phyloP scores from a whole-genome alignment of 2,113 vertebrate genomes.

The Anolis sagrei region DNA sequence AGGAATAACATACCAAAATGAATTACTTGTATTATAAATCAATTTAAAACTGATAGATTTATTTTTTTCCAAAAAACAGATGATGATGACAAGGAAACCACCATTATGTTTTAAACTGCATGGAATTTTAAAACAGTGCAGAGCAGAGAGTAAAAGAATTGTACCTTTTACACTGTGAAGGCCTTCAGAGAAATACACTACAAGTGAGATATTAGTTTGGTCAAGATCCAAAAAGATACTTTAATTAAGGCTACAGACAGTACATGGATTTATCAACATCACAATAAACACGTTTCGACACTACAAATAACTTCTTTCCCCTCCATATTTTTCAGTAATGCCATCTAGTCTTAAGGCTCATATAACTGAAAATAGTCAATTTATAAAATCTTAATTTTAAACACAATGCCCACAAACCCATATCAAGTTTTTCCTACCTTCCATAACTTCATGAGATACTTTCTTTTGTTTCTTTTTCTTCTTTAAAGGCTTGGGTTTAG shows the following conservation, averaged over 20 bases:
- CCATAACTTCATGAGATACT: slow-evolving; percentile 72
- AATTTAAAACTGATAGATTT: background rate
- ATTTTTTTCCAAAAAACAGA: no score
- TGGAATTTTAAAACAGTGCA: background rate
- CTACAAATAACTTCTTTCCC: no score
- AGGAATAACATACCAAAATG: background rate
- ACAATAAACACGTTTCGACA: no score
- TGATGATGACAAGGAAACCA: background rate
- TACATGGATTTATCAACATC: background rate
- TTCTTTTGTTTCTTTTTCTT: slow-evolving; percentile 66
- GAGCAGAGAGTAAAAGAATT: no score
- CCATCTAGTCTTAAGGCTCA: background rate
- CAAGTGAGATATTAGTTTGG: background rate
- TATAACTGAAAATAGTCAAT: background rate
- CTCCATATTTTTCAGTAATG: no score
- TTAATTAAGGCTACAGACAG: background rate
- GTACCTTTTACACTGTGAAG: background rate
- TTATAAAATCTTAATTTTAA: background rate
- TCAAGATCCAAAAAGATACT: background rate
- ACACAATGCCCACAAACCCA: background rate
- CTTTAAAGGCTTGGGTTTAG: slow-evolving; percentile 44
- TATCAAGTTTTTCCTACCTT: slow-evolving; percentile 70
- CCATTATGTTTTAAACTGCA: background rate
- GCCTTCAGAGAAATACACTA: background rate
- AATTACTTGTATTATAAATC: background rate